Base-by-base conservation (phyloP, 1,140 invertebrate genomes). In the Elymnias hypermnestra region DNA sequence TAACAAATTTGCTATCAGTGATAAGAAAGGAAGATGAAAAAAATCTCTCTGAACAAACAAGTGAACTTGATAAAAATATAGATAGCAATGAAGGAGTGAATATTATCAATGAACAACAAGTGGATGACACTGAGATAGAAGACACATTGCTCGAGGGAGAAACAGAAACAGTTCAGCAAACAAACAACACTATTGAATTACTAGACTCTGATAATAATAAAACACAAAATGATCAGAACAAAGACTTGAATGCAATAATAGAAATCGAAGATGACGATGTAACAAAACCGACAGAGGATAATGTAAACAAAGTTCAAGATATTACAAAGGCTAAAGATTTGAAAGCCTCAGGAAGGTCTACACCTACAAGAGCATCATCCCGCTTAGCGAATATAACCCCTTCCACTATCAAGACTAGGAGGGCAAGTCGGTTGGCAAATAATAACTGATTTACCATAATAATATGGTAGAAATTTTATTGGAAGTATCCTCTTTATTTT, bases 391-490 rank as follows among this genome's bases (percentile, higher is more conserved):
- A 40, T 17, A 37, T 45, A 0, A 72, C 74, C 1, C 72, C 74
- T 0, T 71, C 63, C 21, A 51, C 62, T 6, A 65, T 83, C 9
- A 60, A 57, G 10, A 83, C 76, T 1, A 54, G 79, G 12, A 48
- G 76, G 1, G 57, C 76, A 0, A 83, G 79, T 29, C 45, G 55
- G 43, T 37, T 76, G 39, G 48, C 33, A 12, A 45, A 54, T 39
- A 51, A 49, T 25, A 35, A 53, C n/a, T 36, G 21, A 18, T 39
- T 35, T 10, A 14, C 26, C 12, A n/a, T 29, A 9, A 26, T 9
- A 5, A 3, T 26, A 7, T 9, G 1, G n/a, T 9, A 9, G 23
- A 3, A 9, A n/a, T 26, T 22, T 5, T 22, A 8, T 8, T 22
- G 21, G 21, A 6, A 5, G n/a, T n/a, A n/a, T n/a, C n/a, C n/a